Evolutionary conservation across 92 coral and sea anemone species (phyloP).

Genomic region (Heliopora coerulea): DNA sequence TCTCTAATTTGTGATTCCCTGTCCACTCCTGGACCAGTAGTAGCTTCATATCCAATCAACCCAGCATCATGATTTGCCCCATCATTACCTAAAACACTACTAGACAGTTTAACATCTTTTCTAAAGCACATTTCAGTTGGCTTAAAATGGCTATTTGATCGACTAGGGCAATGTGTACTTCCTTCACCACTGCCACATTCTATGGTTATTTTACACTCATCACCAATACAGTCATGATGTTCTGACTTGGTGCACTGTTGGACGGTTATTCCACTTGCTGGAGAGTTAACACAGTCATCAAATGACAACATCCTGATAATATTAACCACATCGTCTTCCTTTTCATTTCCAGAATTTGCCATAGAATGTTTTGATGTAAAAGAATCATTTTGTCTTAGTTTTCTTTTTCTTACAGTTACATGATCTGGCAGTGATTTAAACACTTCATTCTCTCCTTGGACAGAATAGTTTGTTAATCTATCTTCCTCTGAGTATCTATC

Average conservation of each 20-base stretch:
- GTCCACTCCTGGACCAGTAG: too few relatives aligned
- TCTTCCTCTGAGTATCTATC: neutral
- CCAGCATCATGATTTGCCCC: too few relatives aligned
- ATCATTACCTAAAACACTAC: neutral
- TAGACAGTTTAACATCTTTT: neutral
- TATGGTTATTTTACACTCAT: neutral
- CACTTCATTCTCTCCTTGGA: constrained; percentile 3
- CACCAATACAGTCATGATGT: too few relatives aligned
- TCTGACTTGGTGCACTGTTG: too few relatives aligned
- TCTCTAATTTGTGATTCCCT: too few relatives aligned
- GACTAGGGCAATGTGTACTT: neutral
- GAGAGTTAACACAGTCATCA: neutral
- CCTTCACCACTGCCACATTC: neutral
- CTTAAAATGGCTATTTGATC: neutral
- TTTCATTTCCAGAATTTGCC: neutral
- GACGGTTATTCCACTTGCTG: too few relatives aligned
- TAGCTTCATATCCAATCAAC: too few relatives aligned
- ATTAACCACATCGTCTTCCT: neutral
- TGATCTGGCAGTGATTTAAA: neutral
- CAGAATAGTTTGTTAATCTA: constrained; percentile 14
- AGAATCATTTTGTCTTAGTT: constrained; percentile 6
- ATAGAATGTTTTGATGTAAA: neutral
- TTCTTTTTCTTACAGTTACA: constrained; percentile 1
- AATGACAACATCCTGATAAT: neutral
- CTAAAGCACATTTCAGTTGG: neutral